Base-by-base conservation (phyloP, 1,140 invertebrate species). In the Drosophila pseudoobscura region DNA sequence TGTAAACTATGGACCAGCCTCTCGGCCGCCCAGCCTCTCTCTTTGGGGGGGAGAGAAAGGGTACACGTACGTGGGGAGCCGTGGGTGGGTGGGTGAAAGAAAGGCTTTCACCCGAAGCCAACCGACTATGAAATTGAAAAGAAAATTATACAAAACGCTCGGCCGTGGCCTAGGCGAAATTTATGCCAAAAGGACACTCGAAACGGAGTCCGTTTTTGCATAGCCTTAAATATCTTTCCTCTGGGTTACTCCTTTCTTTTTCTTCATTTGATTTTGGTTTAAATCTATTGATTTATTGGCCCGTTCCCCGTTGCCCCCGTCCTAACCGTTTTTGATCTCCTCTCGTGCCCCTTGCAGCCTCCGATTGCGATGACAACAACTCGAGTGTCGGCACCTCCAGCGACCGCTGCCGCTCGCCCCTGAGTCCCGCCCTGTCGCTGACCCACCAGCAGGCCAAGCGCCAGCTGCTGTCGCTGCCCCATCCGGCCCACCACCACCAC, bases 71-170 rank as follows among this genome's bases (percentile, higher is more conserved):
- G 24, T 26, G 24, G 20, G 20, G 20, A 20, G 55, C 22, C 62
- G 53, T 47, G 41, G 35, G 20, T 20, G 41, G 35, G 20, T 20
- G 20, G 20, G 68, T 61, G 63, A 89, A 89, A 84, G 63, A 89
- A 89, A 84, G 79, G 69, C 84, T 88, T 89, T 87, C 74, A 77
- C 68, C 65, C 69, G 49, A 47, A 44, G 64, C 57, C 89, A 91
- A 72, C 75, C 58, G 83, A 90, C 85, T 88, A 88, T 91, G 90
- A 91, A 91, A 91, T 91, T 90, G 89, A 85, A 85, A 87, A 69
- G 56, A 77, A 80, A 90, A 90, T 89, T 89, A 89, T 85, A 79
- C 85, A 89, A 75, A 89, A 75, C 62, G 50, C 50, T 62, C 58
- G 61, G 61, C 4, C 5, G 24, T 26, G 24, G 54, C 44, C 70